phyloP scores from a whole-genome alignment of 2,888 invertebrate species.

The Dynastes grantii region DNA sequence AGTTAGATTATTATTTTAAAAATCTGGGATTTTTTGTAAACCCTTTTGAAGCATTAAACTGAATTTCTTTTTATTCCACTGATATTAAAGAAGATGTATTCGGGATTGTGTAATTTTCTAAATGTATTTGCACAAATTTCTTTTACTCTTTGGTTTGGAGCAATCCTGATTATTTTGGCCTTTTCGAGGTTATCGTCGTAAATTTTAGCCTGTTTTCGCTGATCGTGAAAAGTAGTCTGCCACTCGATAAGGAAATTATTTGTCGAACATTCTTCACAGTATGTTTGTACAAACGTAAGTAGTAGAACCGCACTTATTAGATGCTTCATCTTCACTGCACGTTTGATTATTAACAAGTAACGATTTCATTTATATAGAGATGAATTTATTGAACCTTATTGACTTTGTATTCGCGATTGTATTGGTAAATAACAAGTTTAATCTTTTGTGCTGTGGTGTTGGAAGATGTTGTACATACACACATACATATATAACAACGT shows the following conservation, averaged over 20 bases:
- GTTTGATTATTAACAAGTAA: background rate
- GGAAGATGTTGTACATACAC: too few relatives aligned
- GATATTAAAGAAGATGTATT: constrained; percentile 53
- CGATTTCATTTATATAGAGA: too few relatives aligned
- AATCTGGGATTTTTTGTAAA: constrained; percentile 55
- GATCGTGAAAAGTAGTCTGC: background rate
- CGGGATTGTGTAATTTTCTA: background rate
- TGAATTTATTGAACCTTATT: too few relatives aligned
- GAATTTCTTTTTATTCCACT: constrained; percentile 59
- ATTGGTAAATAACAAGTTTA: too few relatives aligned
- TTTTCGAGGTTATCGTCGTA: background rate
- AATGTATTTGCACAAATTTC: background rate
- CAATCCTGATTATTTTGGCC: background rate
- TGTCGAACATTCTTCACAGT: constrained; percentile 8
- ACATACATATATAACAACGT: too few relatives aligned
- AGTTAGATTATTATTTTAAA: constrained; percentile 57
- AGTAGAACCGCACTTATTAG: background rate
- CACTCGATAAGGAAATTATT: constrained; percentile 1
- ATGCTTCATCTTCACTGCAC: constrained; percentile 1
- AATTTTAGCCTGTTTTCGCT: background rate
- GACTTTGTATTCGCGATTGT: too few relatives aligned
- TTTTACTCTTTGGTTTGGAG: constrained; percentile 1
- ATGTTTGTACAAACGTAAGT: background rate
- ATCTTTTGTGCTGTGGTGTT: too few relatives aligned
- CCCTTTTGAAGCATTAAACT: constrained; percentile 60